phyloP scores from a whole-genome alignment of 2,113 vertebrate species.

The Furnarius figulus region DNA sequence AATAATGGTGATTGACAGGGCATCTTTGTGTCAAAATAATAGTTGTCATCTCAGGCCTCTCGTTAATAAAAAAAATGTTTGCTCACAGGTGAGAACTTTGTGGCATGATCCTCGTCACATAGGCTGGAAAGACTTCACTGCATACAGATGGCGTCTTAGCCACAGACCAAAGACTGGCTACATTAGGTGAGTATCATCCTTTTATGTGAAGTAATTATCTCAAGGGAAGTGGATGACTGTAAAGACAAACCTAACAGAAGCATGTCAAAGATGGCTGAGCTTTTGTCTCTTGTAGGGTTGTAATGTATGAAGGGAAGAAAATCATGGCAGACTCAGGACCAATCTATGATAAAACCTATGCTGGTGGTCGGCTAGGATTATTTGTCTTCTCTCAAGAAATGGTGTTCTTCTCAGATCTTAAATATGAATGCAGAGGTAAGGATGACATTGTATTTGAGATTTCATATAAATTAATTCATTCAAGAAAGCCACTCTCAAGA shows the following conservation, averaged over 20 bases:
- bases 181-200: conserved; percentile 83
- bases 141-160: conserved; percentile 96
- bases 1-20: background rate
- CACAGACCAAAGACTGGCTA: conserved; percentile 96
- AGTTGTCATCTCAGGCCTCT: background rate
- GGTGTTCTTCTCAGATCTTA: conserved; percentile 99
- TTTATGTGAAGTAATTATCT: background rate
- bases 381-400: conserved; percentile 99
- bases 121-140: conserved; percentile 98
- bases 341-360: conserved; percentile 94
- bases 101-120: conserved; percentile 98
- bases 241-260: background rate
- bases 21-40: background rate
- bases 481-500: background rate
- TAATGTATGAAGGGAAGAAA: conserved; percentile 98
- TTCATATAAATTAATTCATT: background rate
- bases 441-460: background rate
- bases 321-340: conserved; percentile 98
- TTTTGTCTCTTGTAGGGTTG: conserved; percentile 77
- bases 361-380: conserved; percentile 92
- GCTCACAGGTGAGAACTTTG: conserved; percentile 88
- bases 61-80: background rate
- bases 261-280: background rate
- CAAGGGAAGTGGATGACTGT: background rate
- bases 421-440: conserved; percentile 98